phyloP scores from a whole-genome alignment of 2,888 invertebrate species.

The Himalopsyche japonica region DNA sequence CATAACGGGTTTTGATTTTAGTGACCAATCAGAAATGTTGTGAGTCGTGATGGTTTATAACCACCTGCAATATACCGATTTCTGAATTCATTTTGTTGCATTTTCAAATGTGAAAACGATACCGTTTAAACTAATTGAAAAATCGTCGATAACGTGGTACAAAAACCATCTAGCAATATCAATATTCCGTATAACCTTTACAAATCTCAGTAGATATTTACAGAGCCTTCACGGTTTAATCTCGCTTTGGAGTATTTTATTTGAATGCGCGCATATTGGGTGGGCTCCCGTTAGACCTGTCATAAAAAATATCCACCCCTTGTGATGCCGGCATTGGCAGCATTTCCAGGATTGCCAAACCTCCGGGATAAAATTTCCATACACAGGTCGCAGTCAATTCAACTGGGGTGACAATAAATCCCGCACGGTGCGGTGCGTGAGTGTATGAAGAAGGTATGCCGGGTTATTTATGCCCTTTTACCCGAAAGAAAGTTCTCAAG shows the following conservation, averaged over 20 bases:
- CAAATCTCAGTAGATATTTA: background rate
- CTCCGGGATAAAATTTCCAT: background rate
- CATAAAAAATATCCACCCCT: background rate
- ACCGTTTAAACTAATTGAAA: no score
- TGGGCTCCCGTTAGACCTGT: background rate
- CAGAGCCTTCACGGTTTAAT: background rate
- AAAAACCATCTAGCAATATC: background rate
- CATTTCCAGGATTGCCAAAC: background rate
- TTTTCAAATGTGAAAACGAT: no score
- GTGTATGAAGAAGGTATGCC: background rate
- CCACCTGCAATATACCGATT: no score
- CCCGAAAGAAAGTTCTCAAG: background rate
- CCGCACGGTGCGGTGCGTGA: slow-evolving; percentile 1
- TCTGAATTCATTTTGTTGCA: no score
- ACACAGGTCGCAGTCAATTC: background rate
- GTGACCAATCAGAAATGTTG: no score
- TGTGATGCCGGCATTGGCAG: background rate
- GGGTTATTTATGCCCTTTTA: slow-evolving; percentile 1
- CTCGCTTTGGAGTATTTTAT: background rate
- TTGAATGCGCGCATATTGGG: background rate
- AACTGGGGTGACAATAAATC: background rate
- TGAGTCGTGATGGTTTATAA: no score
- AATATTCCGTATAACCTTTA: background rate
- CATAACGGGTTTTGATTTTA: no score
- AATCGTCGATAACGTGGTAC: no score